These are phyloP conservation scores for Hyalella azteca DNA, from an alignment of 2,888 invertebrate species.

Conservation along the genomic window DNA sequence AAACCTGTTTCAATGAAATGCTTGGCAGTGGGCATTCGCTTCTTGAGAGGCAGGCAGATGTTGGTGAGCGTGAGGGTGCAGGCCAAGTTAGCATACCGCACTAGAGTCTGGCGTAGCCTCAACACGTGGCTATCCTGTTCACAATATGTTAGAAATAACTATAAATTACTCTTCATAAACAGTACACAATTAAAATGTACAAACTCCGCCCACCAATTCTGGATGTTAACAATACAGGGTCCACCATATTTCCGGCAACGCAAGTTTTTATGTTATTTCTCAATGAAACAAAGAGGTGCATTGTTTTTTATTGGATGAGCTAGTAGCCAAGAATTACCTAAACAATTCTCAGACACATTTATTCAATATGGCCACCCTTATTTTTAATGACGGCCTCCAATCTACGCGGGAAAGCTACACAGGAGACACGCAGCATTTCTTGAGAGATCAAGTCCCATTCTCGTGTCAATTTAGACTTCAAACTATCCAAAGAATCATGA, in stretches of 20 bases:
- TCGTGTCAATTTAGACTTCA: no score
- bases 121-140: background rate
- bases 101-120: background rate
- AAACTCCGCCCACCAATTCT: background rate
- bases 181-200: background rate
- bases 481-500: no score
- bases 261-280: background rate
- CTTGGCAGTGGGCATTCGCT: background rate
- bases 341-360: no score
- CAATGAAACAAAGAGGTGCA: background rate
- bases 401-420: no score
- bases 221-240: background rate
- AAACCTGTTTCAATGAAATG: constrained; percentile 1
- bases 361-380: no score
- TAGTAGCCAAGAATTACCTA: no score
- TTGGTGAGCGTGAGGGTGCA: background rate
- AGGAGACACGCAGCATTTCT: no score
- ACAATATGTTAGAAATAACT: background rate
- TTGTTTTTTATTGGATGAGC: background rate
- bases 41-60: background rate
- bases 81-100: background rate
- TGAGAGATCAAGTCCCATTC: no score
- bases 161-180: no score
- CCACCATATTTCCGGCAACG: background rate
- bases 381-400: no score